Base-by-base conservation (phyloP, 2,113 vertebrate species). In the Antechinus flavipes region DNA sequence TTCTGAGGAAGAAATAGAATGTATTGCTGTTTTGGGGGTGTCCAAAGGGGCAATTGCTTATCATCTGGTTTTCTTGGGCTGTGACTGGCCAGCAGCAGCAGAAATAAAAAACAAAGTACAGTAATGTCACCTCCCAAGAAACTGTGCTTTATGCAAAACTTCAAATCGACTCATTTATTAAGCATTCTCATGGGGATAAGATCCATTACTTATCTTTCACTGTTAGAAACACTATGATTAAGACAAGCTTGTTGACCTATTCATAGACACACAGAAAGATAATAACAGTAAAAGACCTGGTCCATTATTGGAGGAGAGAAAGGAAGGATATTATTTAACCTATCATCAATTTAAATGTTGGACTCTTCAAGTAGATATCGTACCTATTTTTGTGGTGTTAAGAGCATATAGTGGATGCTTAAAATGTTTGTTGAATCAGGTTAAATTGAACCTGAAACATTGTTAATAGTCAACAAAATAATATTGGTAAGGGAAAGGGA, bases 21-120 rank as follows among this genome's bases (percentile, higher is more conserved):
- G 54, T 47, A 46, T 0, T 76, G 56, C 68, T 84, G 3, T 93
- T 25, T 25, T 46, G 94, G n/a, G 26, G 16, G 52, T 27, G 0
- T 42, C 68, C 35, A 24, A 95, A 30, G 68, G 35, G 53, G 8
- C 90, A 91, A 91, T 90, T 61, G 50, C 89, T 84, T 89, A 0
- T 56, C 58, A 93, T 92, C 52, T 95, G 50, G 25, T 91, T 97
- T 93, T 90, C 84, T 93, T 55, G 90, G 8, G 1, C 84, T 93
- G 26, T 90, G 22, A 89, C 52, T 89, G 94, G 91, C 11, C 26
- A 19, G 14, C 35, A 8, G n/a, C n/a, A 42, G 68, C 61, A n/a
- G 16, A 35, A n/a, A 16, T 12, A n/a, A 76, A 68, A n/a, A 76
- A 14, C 61, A 76, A 76, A 42, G 8, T 2, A 42, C 19, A 84